Conservation (phyloP, 2,113 vertebrate genomes). For the Leptobrachium leishanense region DNA sequence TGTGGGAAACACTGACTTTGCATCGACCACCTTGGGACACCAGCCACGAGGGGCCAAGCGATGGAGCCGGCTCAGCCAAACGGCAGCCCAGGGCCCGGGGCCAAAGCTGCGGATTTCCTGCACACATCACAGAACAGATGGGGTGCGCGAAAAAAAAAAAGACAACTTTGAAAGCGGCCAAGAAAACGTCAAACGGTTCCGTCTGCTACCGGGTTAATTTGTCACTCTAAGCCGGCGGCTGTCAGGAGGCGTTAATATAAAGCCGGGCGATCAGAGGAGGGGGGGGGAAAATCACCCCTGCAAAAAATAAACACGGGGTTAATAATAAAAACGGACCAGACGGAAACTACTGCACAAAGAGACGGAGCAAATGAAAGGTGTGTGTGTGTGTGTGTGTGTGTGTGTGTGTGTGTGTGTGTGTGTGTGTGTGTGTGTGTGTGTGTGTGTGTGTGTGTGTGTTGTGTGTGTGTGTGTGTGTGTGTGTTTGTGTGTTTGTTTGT, state of each 20-base stretch:
- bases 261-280: too few relatives aligned
- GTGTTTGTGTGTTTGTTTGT: too few relatives aligned
- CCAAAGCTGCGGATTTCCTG: slow-evolving; percentile 18
- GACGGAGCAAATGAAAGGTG: too few relatives aligned
- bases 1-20: not conserved
- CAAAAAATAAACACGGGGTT: too few relatives aligned
- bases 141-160: not conserved
- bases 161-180: slow-evolving; percentile 8
- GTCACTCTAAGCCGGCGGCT: not conserved
- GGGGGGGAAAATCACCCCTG: too few relatives aligned
- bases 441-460: too few relatives aligned
- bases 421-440: too few relatives aligned
- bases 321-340: too few relatives aligned
- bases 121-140: slow-evolving; percentile 22
- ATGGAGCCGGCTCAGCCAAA: slow-evolving; percentile 26
- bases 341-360: too few relatives aligned
- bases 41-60: not conserved
- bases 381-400: too few relatives aligned
- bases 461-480: too few relatives aligned
- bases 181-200: slow-evolving; percentile 1
- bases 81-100: slow-evolving; percentile 7
- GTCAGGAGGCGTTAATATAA: not conserved
- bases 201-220: not conserved
- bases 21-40: not conserved
- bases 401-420: too few relatives aligned